phyloP scores from a whole-genome alignment of 2,113 vertebrate species.

The Muscicapa adusta region DNA sequence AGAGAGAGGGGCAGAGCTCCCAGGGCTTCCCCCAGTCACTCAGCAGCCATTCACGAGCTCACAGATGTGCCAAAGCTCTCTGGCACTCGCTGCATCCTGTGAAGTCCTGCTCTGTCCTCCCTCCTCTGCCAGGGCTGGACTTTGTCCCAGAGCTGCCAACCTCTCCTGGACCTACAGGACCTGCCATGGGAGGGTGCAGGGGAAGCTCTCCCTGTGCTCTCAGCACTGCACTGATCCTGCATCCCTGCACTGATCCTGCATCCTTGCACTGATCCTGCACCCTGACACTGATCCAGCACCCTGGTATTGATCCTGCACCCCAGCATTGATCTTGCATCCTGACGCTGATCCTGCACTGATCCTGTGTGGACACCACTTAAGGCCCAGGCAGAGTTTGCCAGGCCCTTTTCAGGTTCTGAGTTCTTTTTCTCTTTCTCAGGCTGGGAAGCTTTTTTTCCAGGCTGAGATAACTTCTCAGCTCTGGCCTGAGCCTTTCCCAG shows the following conservation, averaged over 20 bases:
- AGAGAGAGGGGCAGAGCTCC: not conserved
- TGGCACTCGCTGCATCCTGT: not conserved
- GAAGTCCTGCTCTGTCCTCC: not conserved
- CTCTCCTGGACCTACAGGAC: not conserved
- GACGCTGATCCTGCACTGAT: not conserved
- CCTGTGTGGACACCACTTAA: too few relatives aligned
- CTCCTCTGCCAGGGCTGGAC: too few relatives aligned
- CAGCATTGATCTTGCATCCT: too few relatives aligned
- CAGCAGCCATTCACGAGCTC: not conserved
- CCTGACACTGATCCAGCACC: accelerated
- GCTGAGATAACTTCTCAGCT: too few relatives aligned
- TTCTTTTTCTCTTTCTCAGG: too few relatives aligned
- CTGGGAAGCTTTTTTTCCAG: too few relatives aligned
- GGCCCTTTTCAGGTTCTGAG: too few relatives aligned
- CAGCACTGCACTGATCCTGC: not conserved
- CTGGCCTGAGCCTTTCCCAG: too few relatives aligned
- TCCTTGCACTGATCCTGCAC: not conserved
- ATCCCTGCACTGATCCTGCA: not conserved
- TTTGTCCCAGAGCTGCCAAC: not conserved
- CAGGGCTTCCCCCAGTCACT: not conserved
- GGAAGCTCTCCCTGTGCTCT: accelerated
- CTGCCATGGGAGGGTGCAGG: not conserved
- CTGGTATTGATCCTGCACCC: not conserved
- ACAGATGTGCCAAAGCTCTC: not conserved
- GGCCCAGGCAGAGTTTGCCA: too few relatives aligned